Base-by-base conservation (phyloP, 2,113 vertebrate genomes). In the Corythornis cristatus region DNA sequence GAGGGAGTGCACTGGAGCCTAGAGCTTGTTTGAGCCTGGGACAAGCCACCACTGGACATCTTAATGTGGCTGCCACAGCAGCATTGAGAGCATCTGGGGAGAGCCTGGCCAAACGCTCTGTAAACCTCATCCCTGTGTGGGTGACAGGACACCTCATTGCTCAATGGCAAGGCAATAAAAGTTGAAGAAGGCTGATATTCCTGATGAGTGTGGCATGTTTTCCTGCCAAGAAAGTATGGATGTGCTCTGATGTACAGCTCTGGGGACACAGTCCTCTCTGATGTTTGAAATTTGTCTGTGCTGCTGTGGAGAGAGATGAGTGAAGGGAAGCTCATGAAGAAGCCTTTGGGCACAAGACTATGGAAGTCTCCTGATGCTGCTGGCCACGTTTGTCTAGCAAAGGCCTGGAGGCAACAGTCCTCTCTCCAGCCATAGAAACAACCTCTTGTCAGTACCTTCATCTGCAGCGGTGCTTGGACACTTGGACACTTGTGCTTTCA, bases 401-500 rank as follows among this genome's bases (percentile, higher is more conserved):
- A 86, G 75, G 16, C 42, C 45, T 58, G 80, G 60, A 81, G 83
- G 51, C 64, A 88, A 12, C 7, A 2, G 40, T 90, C 29, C 40
- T 86, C 56, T 74, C 58, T 20, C 66, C 70, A 75, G 87, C 85
- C 11, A 2, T 29, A 80, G 93, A 65, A 88, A 77, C 72, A 45
- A 17, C 23, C 61, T 83, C 73, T 86, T 54, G 6, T 86, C 88
- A 93, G 64, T 62, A 31, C 74, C 58, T 60, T 21, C 18, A 8
- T 20, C 74, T 20, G 66, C 61, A 51, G 66, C 2, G 0, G 48
- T 29, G 56, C 54, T 5, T 8, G n/a, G 72, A 31, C 1, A 0
- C 60, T 33, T 53, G 66, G 72, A 31, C 1, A 0, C 60, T 33
- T 53, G 66, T n/a, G 67, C 68, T 76, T 64, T 40, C 87, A 93